These are phyloP conservation scores for Pachypeltis micranthus DNA, from an alignment of 1,140 invertebrate species.

Conservation along the genomic window DNA sequence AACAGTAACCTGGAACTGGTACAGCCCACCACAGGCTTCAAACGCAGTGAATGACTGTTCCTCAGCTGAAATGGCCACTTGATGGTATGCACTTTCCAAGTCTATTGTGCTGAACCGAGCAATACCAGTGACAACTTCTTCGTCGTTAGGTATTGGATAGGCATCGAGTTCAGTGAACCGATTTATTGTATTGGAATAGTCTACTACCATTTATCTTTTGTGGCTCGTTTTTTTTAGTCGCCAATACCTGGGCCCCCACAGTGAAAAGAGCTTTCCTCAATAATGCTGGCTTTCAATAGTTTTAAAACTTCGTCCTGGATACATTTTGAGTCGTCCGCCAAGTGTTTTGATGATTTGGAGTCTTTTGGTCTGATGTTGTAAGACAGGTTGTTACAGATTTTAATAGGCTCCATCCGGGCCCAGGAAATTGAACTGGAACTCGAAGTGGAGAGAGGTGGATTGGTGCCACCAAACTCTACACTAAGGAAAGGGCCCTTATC, in stretches of 20 bases:
- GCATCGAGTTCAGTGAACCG: background rate
- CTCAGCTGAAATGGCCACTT: slow-evolving; percentile 7
- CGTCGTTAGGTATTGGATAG: background rate
- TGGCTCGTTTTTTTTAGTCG: background rate
- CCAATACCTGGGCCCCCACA: slow-evolving; percentile 15
- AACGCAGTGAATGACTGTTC: slow-evolving; percentile 13
- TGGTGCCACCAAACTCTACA: slow-evolving; percentile 10
- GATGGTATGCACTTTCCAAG: slow-evolving; percentile 12
- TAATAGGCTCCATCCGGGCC: background rate
- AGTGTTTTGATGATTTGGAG: background rate
- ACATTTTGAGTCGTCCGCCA: background rate
- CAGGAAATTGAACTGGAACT: too few relatives aligned
- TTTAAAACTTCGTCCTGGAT: background rate
- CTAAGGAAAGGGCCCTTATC: too few relatives aligned
- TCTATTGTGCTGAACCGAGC: background rate
- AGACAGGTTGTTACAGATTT: background rate
- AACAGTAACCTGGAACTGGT: slow-evolving; percentile 28
- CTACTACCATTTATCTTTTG: background rate
- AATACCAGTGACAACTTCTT: background rate
- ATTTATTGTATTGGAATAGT: background rate
- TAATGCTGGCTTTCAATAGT: slow-evolving; percentile 1
- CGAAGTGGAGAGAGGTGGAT: slow-evolving; percentile 1
- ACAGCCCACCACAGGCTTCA: slow-evolving; percentile 20
- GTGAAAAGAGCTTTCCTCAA: background rate
- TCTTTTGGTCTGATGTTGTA: background rate